Evolutionary conservation across 2,888 invertebrate species (phyloP), one percentile per base, ranked within the genome.

Genomic region (Pasiphila rectangulata): DNA sequence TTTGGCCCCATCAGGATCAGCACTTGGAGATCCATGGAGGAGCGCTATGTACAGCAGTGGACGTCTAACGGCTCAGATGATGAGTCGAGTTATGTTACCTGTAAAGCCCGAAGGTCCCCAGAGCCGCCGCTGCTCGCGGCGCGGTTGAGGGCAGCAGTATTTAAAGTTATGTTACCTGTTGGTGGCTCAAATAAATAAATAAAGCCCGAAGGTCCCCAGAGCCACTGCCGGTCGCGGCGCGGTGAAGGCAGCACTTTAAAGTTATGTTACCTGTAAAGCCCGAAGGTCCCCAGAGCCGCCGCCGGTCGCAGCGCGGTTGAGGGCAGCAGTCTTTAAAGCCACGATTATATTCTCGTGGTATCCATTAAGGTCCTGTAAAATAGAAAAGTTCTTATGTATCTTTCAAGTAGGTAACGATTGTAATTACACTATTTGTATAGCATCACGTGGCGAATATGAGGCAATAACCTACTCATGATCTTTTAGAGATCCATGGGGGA

Each of bases 281-380:
- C 87, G 73, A 1, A 88, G 76, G 61, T 88, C 87, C 0, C 83
- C 87, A 0, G 87, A 85, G 13, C 86, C 87, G 0, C 75, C 72
- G 2, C 80, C 81, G 0, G 75, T 79, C 46, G 75, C 81, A 89
- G 79, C 90, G 9, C 94, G 91, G 69, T 94, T 94, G 0, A 87
- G 90, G 15, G 95, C 95, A 6, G 96, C 96, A 59, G 93, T 94
- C 61, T 96, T 92, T 64, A 97, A 82, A n/a, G 96, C 96, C 77
- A 96, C 96, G 61, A 97, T 90, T 65, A 97, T 95, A 72, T 96
- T 95, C 71, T 96, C 97, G 80, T 97, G 97, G 83, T 97, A 97
- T 27, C 96, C 97, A 75, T 96, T 96, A 29, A 97, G 90, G 51
- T 94, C 95, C 90, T 95, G 95, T n/a, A 96, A 89, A 23, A 13